Evolutionary conservation across 1,140 invertebrate genomes (phyloP).

Genomic region (Vanessa tameamea): DNA sequence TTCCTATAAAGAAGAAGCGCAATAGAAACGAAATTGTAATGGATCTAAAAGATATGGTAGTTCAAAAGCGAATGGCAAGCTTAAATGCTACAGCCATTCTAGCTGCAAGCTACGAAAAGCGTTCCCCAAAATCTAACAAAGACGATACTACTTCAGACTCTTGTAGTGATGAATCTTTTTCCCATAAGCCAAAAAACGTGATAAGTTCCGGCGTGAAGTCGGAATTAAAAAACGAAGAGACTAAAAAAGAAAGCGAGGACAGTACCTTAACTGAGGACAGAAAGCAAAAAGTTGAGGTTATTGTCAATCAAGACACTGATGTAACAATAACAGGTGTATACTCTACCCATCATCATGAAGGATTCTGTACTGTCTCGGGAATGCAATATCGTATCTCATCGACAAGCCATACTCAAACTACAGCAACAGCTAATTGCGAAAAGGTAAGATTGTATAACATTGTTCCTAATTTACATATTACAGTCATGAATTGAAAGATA

Average conservation of each 20-base stretch:
- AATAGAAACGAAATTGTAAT: slow-evolving; percentile 86
- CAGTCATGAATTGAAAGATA: not conserved
- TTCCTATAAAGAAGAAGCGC: slow-evolving; percentile 72
- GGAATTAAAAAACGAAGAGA: slow-evolving; percentile 81
- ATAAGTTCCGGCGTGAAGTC: slow-evolving; percentile 74
- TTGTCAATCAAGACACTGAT: slow-evolving; percentile 91
- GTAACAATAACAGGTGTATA: slow-evolving; percentile 92
- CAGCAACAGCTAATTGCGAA: slow-evolving; percentile 87
- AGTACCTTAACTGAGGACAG: slow-evolving; percentile 74
- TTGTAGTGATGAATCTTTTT: slow-evolving; percentile 80
- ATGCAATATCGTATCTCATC: slow-evolving; percentile 91
- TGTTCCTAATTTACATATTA: not conserved
- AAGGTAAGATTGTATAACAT: slow-evolving; percentile 60
- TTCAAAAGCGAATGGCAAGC: slow-evolving; percentile 94
- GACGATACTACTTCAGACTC: slow-evolving; percentile 80
- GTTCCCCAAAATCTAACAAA: slow-evolving; percentile 81
- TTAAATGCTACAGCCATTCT: slow-evolving; percentile 95
- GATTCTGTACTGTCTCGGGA: slow-evolving; percentile 89
- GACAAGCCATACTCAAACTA: slow-evolving; percentile 89
- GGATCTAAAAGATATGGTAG: slow-evolving; percentile 93
- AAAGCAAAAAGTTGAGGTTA: slow-evolving; percentile 84
- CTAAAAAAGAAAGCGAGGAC: slow-evolving; percentile 81
- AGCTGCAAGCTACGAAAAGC: slow-evolving; percentile 93
- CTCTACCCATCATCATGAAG: slow-evolving; percentile 88
- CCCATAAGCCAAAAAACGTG: slow-evolving; percentile 77